These are phyloP conservation scores for Rhea pennata DNA, from an alignment of 2,113 vertebrate species.

Conservation along the genomic window DNA sequence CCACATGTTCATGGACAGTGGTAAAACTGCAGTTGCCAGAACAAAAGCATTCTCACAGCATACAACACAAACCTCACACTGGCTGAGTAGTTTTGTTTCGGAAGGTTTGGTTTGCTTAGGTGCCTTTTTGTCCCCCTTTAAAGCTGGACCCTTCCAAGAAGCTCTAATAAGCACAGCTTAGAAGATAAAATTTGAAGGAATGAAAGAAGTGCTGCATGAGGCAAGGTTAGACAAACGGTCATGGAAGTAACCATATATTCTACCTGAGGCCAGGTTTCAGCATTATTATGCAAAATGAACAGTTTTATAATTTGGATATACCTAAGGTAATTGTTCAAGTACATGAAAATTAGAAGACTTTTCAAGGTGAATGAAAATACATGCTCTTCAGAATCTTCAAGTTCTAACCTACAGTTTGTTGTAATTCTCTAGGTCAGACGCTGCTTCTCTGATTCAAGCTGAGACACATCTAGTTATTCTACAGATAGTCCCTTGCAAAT, in stretches of 20 bases:
- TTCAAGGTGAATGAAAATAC: neutral
- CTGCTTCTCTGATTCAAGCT: neutral
- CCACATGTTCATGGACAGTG: neutral
- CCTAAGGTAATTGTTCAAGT: neutral
- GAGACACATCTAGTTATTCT: neutral
- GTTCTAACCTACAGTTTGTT: neutral
- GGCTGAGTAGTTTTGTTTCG: neutral
- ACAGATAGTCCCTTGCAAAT: neutral
- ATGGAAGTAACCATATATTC: neutral
- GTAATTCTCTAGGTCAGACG: neutral
- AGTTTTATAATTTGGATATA: neutral
- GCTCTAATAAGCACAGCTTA: neutral
- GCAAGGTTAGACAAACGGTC: neutral
- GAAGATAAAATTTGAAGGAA: neutral
- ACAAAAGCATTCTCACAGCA: neutral
- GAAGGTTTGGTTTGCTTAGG: neutral
- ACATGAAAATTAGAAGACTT: neutral
- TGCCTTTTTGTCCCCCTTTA: neutral
- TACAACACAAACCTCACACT: neutral
- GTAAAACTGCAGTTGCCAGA: neutral
- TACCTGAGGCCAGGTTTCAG: neutral
- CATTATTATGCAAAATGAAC: neutral
- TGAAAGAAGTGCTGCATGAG: neutral
- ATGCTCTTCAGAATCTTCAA: neutral
- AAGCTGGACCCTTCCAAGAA: neutral